phyloP scores from a whole-genome alignment of 2,113 vertebrate genomes.

The Camelus dromedarius region DNA sequence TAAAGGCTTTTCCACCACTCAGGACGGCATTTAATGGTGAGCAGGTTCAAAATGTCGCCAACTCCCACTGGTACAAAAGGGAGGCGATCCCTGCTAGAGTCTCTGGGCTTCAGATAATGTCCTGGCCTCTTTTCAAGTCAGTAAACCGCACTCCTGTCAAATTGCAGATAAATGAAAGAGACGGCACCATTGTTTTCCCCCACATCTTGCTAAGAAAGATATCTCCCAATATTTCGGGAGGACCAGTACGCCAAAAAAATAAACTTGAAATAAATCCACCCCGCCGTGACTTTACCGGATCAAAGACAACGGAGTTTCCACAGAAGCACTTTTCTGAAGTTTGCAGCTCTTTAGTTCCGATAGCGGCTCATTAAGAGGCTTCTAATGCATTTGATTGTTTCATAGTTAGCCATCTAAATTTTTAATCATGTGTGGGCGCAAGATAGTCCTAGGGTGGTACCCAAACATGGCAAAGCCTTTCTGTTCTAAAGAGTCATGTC shows the following conservation, averaged over 20 bases:
- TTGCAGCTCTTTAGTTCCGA: conserved; percentile 91
- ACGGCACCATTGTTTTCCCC: conserved; percentile 89
- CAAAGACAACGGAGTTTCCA: conserved; percentile 91
- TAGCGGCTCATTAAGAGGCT: conserved; percentile 94
- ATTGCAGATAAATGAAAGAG: conserved; percentile 90
- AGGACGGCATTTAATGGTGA: conserved; percentile 96
- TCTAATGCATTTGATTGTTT: conserved; percentile 94
- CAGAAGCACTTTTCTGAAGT: conserved; percentile 92
- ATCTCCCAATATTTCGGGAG: conserved; percentile 91
- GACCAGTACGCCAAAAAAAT: conserved; percentile 89
- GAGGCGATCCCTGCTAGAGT: conserved; percentile 90
- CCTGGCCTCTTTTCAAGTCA: conserved; percentile 91
- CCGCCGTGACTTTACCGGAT: conserved; percentile 93
- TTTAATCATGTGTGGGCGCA: conserved; percentile 93
- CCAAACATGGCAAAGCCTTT: conserved; percentile 82
- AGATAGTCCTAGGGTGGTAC: conserved; percentile 88
- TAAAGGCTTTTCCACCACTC: conserved; percentile 94
- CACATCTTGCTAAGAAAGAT: conserved; percentile 90
- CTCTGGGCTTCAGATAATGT: conserved; percentile 91
- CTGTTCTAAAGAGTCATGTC: conserved; percentile 88
- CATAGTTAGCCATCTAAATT: conserved; percentile 96
- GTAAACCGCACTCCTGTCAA: conserved; percentile 91
- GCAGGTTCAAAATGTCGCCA: conserved; percentile 96
- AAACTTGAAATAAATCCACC: conserved; percentile 93
- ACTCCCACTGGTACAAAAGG: conserved; percentile 94